Evolutionary conservation across 2,113 vertebrate genomes (phyloP).

Genomic region (Marcusenius ussheri): DNA sequence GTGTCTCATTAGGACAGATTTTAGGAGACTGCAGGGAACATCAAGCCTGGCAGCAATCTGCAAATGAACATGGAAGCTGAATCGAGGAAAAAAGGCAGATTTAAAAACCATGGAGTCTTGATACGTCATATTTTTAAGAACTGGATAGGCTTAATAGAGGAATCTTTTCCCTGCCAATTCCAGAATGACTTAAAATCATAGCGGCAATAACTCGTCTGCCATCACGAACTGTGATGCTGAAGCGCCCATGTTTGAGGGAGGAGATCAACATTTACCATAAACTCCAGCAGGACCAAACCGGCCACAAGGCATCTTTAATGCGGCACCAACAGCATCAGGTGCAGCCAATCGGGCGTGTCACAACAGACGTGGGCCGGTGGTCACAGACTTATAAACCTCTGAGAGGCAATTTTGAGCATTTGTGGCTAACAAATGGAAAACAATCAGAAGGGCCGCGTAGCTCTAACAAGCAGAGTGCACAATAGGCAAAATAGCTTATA

Average conservation of each 20-base stretch:
- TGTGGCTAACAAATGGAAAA: conserved; percentile 1
- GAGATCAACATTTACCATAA: neutral
- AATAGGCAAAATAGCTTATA: conserved; percentile 25
- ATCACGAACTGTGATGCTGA: neutral
- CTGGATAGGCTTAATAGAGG: neutral
- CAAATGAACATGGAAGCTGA: neutral
- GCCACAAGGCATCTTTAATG: neutral
- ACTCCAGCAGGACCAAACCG: neutral
- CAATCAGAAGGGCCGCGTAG: conserved; percentile 5
- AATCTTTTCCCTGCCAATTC: neutral
- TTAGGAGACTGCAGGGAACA: neutral
- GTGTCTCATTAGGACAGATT: neutral
- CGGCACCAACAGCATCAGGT: neutral
- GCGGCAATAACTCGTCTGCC: neutral
- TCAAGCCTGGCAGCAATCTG: neutral
- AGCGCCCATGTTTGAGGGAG: neutral
- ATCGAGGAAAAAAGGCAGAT: neutral
- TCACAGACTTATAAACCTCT: neutral
- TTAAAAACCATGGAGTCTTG: neutral
- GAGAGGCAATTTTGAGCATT: neutral
- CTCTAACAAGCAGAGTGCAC: conserved; percentile 23
- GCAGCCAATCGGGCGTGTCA: neutral
- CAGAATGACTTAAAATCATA: neutral
- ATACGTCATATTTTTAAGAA: neutral
- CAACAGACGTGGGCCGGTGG: neutral